Percentiles rank a stretch among this genome's conserved stretches.
Evolutionary conservation across 92 coral and sea anemone species (phyloP).

Genomic region (Siderastrea siderea): DNA sequence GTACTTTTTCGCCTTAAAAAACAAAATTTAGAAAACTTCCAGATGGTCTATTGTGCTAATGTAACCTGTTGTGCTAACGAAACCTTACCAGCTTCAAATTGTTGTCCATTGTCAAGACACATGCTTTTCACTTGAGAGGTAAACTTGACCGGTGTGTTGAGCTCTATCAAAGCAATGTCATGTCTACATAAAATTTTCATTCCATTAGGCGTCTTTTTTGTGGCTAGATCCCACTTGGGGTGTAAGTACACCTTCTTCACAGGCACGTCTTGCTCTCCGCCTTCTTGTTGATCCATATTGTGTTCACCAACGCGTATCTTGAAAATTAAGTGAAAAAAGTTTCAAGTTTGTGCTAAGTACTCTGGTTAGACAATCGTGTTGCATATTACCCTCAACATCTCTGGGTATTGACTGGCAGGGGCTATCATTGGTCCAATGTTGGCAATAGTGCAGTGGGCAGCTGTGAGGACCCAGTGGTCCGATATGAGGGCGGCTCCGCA

Average conservation of each 20-base stretch:
- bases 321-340: too few species aligned
- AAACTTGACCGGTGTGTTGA: constrained; percentile 74
- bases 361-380: not conserved
- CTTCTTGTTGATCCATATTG: constrained; percentile 68
- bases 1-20: too few species aligned
- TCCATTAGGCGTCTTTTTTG: constrained; percentile 66
- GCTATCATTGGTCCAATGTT: constrained; percentile 61
- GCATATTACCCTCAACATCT: constrained; percentile 66
- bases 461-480: constrained; percentile 92
- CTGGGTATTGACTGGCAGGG: constrained; percentile 73
- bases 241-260: constrained; percentile 73
- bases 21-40: too few species aligned
- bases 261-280: constrained; percentile 79
- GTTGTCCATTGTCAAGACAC: constrained; percentile 70
- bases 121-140: constrained; percentile 73
- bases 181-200: constrained; percentile 73
- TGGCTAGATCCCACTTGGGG: constrained; percentile 86
- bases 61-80: not conserved
- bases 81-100: constrained; percentile 75
- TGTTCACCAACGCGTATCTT: constrained; percentile 92
- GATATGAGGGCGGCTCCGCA: constrained; percentile 96
- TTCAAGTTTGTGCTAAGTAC: too few species aligned
- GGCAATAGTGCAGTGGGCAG: constrained; percentile 91
- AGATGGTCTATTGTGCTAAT: too few species aligned
- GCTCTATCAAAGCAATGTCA: constrained; percentile 85